phyloP scores from a whole-genome alignment of 1,140 invertebrate species.

The Dryas iulia region DNA sequence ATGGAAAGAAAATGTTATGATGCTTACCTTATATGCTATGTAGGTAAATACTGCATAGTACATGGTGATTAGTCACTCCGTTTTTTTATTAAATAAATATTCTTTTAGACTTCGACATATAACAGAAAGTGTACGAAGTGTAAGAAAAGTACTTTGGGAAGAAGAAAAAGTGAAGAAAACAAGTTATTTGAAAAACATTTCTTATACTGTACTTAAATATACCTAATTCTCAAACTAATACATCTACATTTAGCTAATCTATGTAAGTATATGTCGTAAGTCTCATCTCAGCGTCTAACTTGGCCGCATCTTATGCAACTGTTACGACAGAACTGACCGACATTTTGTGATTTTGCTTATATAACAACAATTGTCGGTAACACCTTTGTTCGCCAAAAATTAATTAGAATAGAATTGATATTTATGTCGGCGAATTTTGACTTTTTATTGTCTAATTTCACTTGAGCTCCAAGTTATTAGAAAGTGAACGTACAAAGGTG shows the following conservation, averaged over 20 bases:
- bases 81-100: too few relatives aligned
- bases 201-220: neutral
- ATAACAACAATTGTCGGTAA: constrained; percentile 59
- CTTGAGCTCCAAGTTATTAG: neutral
- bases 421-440: constrained; percentile 6
- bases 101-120: too few relatives aligned
- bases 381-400: constrained; percentile 32
- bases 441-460: neutral
- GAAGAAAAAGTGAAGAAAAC: too few relatives aligned
- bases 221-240: neutral
- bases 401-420: constrained; percentile 8
- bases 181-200: too few relatives aligned
- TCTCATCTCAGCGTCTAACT: constrained; percentile 68
- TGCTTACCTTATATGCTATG: too few relatives aligned
- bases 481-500: neutral
- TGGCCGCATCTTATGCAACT: constrained; percentile 62
- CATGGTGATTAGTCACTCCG: too few relatives aligned
- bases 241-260: constrained; percentile 33
- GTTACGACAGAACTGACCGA: constrained; percentile 69
- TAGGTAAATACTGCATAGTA: too few relatives aligned
- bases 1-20: too few relatives aligned
- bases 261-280: constrained; percentile 53
- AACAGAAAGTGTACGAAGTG: too few relatives aligned
- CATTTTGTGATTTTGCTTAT: constrained; percentile 60
- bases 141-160: too few relatives aligned